These are phyloP conservation scores for Parnassius apollo DNA, from an alignment of 2,888 invertebrate species.

Conservation along the genomic window DNA sequence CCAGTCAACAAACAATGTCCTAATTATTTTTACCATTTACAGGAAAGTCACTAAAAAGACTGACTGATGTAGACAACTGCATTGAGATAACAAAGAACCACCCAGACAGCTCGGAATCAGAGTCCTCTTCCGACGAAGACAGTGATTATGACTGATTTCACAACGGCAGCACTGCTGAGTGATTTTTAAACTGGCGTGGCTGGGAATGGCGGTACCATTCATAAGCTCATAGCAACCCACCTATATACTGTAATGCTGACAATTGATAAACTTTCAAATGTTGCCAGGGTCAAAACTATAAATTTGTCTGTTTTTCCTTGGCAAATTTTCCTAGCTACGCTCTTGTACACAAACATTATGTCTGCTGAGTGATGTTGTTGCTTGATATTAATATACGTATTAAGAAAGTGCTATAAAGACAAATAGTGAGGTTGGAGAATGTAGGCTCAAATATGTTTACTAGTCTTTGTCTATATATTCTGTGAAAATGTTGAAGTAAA, in stretches of 20 bases:
- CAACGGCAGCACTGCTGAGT: neutral
- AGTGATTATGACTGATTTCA: slow-evolving; percentile 64
- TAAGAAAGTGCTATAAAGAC: neutral
- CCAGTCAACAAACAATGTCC: too few species aligned
- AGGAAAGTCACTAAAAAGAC: slow-evolving; percentile 73
- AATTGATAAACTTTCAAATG: slow-evolving; percentile 1
- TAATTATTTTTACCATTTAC: slow-evolving; percentile 18
- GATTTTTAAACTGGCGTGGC: neutral
- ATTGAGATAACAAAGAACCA: slow-evolving; percentile 78
- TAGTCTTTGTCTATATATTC: slow-evolving; percentile 24
- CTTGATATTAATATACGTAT: slow-evolving; percentile 11
- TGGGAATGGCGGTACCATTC: neutral
- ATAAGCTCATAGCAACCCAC: slow-evolving; percentile 17
- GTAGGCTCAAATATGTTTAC: slow-evolving; percentile 25
- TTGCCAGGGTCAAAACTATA: slow-evolving; percentile 2
- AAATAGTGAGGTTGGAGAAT: neutral
- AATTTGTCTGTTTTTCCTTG: neutral
- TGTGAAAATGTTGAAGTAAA: neutral
- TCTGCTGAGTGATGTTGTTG: slow-evolving; percentile 12
- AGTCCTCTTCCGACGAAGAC: slow-evolving; percentile 59
- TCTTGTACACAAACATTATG: slow-evolving; percentile 5
- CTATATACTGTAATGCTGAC: slow-evolving; percentile 1
- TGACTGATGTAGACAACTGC: slow-evolving; percentile 77
- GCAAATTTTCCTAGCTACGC: neutral
- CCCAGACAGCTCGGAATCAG: slow-evolving; percentile 72